These are phyloP conservation scores for Clistopyga incitator DNA, from an alignment of 2,888 invertebrate species.

Conservation along the genomic window DNA sequence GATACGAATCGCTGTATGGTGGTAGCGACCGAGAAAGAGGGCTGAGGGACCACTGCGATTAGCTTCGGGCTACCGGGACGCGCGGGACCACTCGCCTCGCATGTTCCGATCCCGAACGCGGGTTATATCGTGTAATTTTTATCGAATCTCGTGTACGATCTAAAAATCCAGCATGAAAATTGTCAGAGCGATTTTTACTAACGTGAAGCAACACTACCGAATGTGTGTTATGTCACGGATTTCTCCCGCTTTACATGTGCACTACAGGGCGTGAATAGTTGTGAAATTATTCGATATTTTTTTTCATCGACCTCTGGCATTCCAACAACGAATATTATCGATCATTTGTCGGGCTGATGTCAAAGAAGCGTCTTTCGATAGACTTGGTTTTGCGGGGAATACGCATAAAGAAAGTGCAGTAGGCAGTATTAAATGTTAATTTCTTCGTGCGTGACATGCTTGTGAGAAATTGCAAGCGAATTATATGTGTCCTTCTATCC, in stretches of 20 bases:
- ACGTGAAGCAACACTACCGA: not conserved
- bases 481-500: too few relatives aligned
- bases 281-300: not conserved
- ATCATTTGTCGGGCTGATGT: not conserved
- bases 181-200: slow-evolving; percentile 35
- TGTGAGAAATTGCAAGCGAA: too few relatives aligned
- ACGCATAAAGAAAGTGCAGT: too few relatives aligned
- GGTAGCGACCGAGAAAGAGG: slow-evolving; percentile 59
- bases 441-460: too few relatives aligned
- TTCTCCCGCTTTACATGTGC: not conserved
- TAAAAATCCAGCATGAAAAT: slow-evolving; percentile 73
- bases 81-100: slow-evolving; percentile 53
- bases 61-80: slow-evolving; percentile 77
- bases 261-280: not conserved
- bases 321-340: not conserved
- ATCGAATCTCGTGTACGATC: slow-evolving; percentile 80
- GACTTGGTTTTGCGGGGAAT: not conserved
- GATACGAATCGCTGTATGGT: slow-evolving; percentile 78
- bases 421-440: too few relatives aligned
- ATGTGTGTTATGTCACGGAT: slow-evolving; percentile 15
- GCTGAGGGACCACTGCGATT: slow-evolving; percentile 70
- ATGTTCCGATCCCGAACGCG: slow-evolving; percentile 48
- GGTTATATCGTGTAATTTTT: slow-evolving; percentile 79
- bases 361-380: not conserved
- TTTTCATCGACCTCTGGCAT: not conserved